phyloP scores from a whole-genome alignment of 2,888 invertebrate species.

The Peribatodes rhomboidaria region DNA sequence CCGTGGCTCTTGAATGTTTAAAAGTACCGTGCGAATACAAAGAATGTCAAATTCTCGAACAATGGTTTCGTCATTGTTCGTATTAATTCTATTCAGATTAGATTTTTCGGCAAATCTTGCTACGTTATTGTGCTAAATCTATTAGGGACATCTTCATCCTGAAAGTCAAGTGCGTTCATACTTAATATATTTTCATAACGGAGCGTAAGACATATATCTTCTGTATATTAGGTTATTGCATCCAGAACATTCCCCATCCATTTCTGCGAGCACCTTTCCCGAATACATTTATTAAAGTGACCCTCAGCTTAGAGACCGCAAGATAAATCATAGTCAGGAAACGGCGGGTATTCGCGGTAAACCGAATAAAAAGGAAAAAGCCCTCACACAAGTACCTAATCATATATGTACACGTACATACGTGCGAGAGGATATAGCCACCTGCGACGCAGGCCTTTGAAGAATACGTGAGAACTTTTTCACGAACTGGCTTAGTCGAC shows the following conservation, averaged over 20 bases:
- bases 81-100: neutral
- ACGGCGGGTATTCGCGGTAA: conserved; percentile 74
- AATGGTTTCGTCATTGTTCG: conserved; percentile 1
- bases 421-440: conserved; percentile 30
- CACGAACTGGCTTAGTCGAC: conserved; percentile 22
- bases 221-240: conserved; percentile 76
- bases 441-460: conserved; percentile 37
- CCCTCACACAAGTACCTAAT: conserved; percentile 59
- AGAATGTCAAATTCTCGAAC: neutral
- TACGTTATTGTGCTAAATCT: conserved; percentile 30
- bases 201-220: conserved; percentile 60
- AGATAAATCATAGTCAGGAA: conserved; percentile 85
- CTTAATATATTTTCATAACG: conserved; percentile 50
- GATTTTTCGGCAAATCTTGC: conserved; percentile 37
- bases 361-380: conserved; percentile 74
- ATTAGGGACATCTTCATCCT: conserved; percentile 42
- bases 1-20: neutral
- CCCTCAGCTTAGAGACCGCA: conserved; percentile 79
- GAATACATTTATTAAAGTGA: conserved; percentile 86
- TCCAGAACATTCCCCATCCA: conserved; percentile 75
- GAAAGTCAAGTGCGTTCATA: conserved; percentile 41
- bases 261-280: conserved; percentile 77
- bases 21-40: neutral
- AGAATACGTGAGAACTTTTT: conserved; percentile 32
- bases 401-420: conserved; percentile 43